Percentiles rank a stretch among this genome's conserved stretches.
Conservation (phyloP, 2,797 vertebrate genomes). For the Cossypha dichroa region DNA sequence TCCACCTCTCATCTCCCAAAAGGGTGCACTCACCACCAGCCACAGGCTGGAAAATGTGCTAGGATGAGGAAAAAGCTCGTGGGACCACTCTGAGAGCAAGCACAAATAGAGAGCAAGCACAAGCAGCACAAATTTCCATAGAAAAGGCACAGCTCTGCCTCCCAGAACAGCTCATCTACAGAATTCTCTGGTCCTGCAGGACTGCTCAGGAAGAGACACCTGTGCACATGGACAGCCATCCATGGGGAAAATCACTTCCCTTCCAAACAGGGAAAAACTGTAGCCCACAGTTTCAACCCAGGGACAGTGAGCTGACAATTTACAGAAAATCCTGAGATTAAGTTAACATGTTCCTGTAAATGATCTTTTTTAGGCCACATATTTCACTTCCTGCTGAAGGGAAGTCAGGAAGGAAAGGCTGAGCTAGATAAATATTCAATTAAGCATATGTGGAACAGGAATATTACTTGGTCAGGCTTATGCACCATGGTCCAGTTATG, state of each 20-base stretch:
- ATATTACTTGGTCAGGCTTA: not conserved
- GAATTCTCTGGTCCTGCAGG: not conserved
- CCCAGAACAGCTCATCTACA: not conserved
- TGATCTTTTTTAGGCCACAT: not conserved
- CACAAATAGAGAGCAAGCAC: rapidly evolving
- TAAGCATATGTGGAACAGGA: not conserved
- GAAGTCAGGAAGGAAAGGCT: not conserved
- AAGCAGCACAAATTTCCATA: not conserved
- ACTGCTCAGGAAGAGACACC: not conserved
- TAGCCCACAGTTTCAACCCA: not conserved
- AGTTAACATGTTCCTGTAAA: not conserved
- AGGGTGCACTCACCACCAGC: not conserved
- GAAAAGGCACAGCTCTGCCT: not conserved
- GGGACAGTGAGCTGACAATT: not conserved
- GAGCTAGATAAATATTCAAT: not conserved
- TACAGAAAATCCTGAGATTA: not conserved
- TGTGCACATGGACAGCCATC: not conserved
- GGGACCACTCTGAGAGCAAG: not conserved
- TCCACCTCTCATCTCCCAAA: not conserved
- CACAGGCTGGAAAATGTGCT: not conserved
- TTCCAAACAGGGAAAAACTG: not conserved
- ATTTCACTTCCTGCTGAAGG: not conserved
- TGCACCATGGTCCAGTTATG: not conserved
- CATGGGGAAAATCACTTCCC: rapidly evolving
- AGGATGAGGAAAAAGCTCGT: not conserved